These are phyloP conservation scores for Morphnarchus princeps DNA, from an alignment of 2,113 vertebrate species.

Conservation along the genomic window DNA sequence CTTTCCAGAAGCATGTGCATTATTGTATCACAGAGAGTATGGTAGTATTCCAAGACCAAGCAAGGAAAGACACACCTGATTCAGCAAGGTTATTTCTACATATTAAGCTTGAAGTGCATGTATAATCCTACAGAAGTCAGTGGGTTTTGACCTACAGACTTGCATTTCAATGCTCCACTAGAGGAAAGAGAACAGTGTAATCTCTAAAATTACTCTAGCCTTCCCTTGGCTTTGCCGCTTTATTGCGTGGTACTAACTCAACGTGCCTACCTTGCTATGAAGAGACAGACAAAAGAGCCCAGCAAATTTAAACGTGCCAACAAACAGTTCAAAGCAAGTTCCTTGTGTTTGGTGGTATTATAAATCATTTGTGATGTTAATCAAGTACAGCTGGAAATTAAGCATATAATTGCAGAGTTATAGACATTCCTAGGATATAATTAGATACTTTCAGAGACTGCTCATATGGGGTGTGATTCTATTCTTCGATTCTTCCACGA, in stretches of 20 bases:
- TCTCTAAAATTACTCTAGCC: neutral
- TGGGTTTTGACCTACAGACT: neutral
- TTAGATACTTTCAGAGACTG: neutral
- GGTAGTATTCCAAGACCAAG: neutral
- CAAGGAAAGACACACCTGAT: neutral
- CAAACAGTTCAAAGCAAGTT: neutral
- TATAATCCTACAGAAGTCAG: neutral
- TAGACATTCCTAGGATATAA: neutral
- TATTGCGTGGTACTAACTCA: neutral
- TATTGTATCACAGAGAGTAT: neutral
- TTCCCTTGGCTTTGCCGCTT: neutral
- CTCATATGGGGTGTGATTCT: neutral
- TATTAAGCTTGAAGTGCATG: neutral
- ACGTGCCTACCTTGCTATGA: neutral
- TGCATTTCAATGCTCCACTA: neutral
- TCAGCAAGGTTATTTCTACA: neutral
- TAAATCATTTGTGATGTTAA: slow-evolving; percentile 6
- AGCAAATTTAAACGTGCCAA: neutral
- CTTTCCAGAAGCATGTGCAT: neutral
- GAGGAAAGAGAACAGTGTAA: neutral
- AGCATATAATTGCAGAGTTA: slow-evolving; percentile 29
- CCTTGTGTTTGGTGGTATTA: neutral
- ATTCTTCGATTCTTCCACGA: neutral
- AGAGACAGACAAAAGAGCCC: neutral
- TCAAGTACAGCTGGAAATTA: slow-evolving; percentile 40